Base-by-base conservation (phyloP, 1,140 invertebrate species). In the Dysdera silvatica region DNA sequence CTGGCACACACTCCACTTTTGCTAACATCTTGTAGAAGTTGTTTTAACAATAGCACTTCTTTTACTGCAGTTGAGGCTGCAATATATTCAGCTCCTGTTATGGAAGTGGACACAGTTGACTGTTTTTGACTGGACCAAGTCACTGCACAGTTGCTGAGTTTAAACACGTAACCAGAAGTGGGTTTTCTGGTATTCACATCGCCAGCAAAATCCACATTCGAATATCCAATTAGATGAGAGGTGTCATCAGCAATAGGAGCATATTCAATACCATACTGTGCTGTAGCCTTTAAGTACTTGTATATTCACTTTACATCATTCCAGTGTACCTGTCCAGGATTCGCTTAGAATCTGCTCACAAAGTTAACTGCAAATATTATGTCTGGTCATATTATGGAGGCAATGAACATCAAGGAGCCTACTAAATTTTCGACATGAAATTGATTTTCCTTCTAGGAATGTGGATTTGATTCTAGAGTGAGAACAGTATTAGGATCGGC, bases 241-340 rank as follows among this genome's bases (percentile, higher is more conserved):
- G 18, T 16, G 7, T 14, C 10, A 45, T 45, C n/a, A 45, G 41
- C 18, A 2, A 37, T 18, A 20, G 41, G 18, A 45, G 3, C n/a
- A 18, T 45, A n/a, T 26, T 66, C 43, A 2, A 74, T 29, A 10
- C 68, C 69, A 23, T 55, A 45, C 54, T 68, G 14, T 41, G 37
- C 16, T 24, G 68, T 73, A 0, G 67, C 69, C 55, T 69, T 71
- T 24, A 75, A 26, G 49, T 75, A 75, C 37, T 69, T 68, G 29
- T 72, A 20, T 35, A 72, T 66, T 14, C 69, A 26, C 56, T 71
- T 73, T 12, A 68, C 62, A n/a, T 52, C 33, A 28, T 68, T 60
- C 69, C 70, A 71, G 41, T 71, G 66, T 16, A 41, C 32, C 56
- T 67, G 23, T 2, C 20, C 45, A 7, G 67, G 65, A 20, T 64